Base-by-base conservation (phyloP, 1,140 invertebrate species). In the Mercenaria mercenaria region DNA sequence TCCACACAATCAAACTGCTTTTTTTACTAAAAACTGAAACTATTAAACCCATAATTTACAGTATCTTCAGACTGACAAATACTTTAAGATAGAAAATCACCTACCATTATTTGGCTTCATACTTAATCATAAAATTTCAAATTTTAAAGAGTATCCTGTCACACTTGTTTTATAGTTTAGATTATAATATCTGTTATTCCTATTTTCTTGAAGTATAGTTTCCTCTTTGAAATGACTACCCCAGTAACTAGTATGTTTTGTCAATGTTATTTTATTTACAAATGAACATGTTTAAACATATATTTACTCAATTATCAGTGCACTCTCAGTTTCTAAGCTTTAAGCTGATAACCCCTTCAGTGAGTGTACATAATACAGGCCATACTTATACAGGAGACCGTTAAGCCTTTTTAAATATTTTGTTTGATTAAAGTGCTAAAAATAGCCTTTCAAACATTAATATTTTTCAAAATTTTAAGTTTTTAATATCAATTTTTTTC, bases 271-370 rank as follows among this genome's bases (percentile, higher is more conserved):
- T 41, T 10, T 47, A 72, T 56, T n/a, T 41, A 26, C 43, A 74
- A n/a, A 37, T 47, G 10, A 85, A 56, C 83, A 76, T 74, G 83
- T 85, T 85, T 56, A 59, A 52, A 85, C 83, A 85, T 85, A 83
- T 82, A 84, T 85, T 85, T 85, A 47, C 67, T 74, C 37, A n/a
- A 29, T 85, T 76, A 85, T 84, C 83, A 56, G 41, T 72, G 0
- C 0, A 32, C 83, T 50, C 41, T 50, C 69, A 76, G 18, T 74
- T 69, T 47, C 47, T 59, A 79, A 56, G 18, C 29, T 15, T 52
- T 84, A 84, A 82, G 80, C 80, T 50, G 83, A 76, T 85, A 85
- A 85, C 34, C 6, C 80, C 67, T 72, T 13, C 23, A 59, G 26
- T 41, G 18, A 72, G 15, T 41, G 4, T 41, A 72, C 34, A 72